Evolutionary conservation across 2,113 vertebrate species (phyloP), one percentile per base, ranked within the genome.

Genomic region (Labeo rohita): DNA sequence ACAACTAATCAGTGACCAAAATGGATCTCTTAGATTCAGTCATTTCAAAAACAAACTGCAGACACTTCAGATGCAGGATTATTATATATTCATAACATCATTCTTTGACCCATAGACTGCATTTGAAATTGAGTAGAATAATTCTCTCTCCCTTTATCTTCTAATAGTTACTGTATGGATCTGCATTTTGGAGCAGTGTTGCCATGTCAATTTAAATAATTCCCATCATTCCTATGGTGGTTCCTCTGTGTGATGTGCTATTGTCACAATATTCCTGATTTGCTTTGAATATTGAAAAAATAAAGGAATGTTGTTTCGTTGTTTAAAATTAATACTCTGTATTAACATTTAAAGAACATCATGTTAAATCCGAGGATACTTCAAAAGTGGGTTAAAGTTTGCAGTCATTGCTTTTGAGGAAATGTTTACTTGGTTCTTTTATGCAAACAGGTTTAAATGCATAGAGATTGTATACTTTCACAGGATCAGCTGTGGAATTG

Each of bases 1-100:
- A 72, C 9, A 65, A 47, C n/a, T 75, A 43, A 18, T 70, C 50
- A 28, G 63, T 80, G 84, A 56, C 75, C 54, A 61, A 70, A 79
- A 79, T 2, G 8, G 16, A 28, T 45, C 15, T 18, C 23, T 61
- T 16, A 7, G 8, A 66, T 66, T 36, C 28, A 12, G 16, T 0
- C 61, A 63, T 47, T 18, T n/a, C 12, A 63, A 63, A 9, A 45
- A 61, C 15, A 6, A 23, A 7, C 43, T 80, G 21, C 10, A n/a
- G 63, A 65, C 23, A 52, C 28, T 68, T 78, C 1, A 54, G 13
- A 49, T 50, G 1, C 15, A 36, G 23, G 9, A 12, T 49, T 11
- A 52, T 36, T 39, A 52, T 52, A 47, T 28, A 49, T 80, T 8
- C 5, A 12, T 16, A 12, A 45, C 50, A 36, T 16, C 0, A 68